Evolutionary conservation across 1,140 invertebrate species (phyloP), one percentile per base, ranked within the genome.

Genomic region (Achatina immaculata): DNA sequence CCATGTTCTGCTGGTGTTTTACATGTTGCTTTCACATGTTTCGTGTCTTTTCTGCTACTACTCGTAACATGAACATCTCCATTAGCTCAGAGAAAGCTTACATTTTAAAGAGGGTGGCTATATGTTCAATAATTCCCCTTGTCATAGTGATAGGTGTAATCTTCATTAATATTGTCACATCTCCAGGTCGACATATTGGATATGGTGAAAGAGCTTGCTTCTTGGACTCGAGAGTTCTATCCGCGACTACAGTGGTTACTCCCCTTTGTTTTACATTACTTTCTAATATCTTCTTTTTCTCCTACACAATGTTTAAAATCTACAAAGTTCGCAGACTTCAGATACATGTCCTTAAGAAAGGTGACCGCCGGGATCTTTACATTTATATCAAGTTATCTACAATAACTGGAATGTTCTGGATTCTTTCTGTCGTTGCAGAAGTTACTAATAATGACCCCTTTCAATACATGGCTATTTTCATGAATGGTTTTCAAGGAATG

Each of bases 401-500:
- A n/a, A n/a, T n/a, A n/a, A n/a, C n/a, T n/a, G n/a, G n/a, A n/a
- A n/a, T n/a, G n/a, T n/a, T n/a, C n/a, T n/a, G n/a, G n/a, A n/a
- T n/a, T n/a, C n/a, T n/a, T n/a, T n/a, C n/a, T n/a, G n/a, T 84
- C 58, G 31, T 87, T 3, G 65, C 65, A 11, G 65, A 68, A 28
- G 65, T 31, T 11, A 21, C 31, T 11, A 11, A 68, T 28, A 68
- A 68, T 31, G 65, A 68, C 65, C 65, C 87, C 21, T 83, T 94
- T 14, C 88, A 89, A 90, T 93, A 93, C 83, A 81, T 93, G 6
- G 94, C 94, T 86, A 91, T 94, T 2, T 83, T 92, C 6, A 86
- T 94, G n/a, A 94, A 94, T 84, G 92, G 93, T 9, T 88, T 93
- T 19, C 93, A 94, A 85, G 93, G 93, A 1, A 82, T 94, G 19